A percentile compares a stretch with the other conserved stretches of the same genome.
These are phyloP conservation scores for Micromussa lordhowensis DNA, from an alignment of 92 coral and sea anemone genomes.

Conservation along the genomic window DNA sequence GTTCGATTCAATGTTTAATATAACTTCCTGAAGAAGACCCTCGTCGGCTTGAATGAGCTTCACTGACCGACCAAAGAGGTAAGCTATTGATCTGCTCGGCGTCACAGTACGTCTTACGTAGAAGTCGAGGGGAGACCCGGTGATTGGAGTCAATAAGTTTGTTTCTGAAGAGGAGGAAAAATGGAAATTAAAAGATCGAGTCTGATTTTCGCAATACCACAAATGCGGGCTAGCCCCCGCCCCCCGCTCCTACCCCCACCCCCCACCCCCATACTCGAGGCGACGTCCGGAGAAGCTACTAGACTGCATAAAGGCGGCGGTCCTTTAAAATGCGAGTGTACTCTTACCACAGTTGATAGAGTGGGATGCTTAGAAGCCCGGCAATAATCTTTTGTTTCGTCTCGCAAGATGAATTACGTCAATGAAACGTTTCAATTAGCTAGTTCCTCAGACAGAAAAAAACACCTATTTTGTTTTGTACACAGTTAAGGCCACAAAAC, in stretches of 20 bases:
- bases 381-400: no score
- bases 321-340: neutral
- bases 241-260: neutral
- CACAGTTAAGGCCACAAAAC: no score
- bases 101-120: slow-evolving; percentile 32
- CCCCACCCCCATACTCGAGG: neutral
- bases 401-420: no score
- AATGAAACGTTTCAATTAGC: no score
- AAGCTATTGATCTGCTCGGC: slow-evolving; percentile 26
- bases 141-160: slow-evolving; percentile 44
- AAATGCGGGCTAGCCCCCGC: neutral
- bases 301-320: neutral
- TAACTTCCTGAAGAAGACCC: slow-evolving; percentile 53
- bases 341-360: neutral
- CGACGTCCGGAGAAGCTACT: no score
- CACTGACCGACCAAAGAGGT: slow-evolving; percentile 32
- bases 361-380: no score
- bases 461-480: no score
- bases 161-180: slow-evolving; percentile 52
- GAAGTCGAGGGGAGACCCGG: slow-evolving; percentile 28
- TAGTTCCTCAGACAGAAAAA: no score
- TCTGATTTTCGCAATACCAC: neutral
- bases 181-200: neutral
- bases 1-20: slow-evolving; percentile 64
- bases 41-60: slow-evolving; percentile 38